These are phyloP conservation scores for Cryptoprocta ferox DNA, from an alignment of 2,797 vertebrate species.

Conservation along the genomic window DNA sequence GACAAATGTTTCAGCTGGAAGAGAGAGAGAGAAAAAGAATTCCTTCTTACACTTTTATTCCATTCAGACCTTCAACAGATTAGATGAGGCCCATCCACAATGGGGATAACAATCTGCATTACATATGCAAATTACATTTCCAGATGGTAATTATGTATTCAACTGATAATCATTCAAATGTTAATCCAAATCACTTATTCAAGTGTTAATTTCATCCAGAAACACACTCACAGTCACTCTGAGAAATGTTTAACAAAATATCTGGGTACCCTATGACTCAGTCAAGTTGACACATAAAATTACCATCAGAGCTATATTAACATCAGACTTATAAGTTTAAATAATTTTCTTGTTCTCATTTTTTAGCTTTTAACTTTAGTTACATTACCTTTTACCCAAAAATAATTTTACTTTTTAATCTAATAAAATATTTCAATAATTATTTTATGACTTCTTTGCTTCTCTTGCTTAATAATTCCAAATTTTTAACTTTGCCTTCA, in stretches of 20 bases:
- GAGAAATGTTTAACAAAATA: neutral
- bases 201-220: neutral
- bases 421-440: neutral
- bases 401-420: neutral
- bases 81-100: neutral
- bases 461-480: neutral
- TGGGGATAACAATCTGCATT: neutral
- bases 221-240: neutral
- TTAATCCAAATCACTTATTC: neutral
- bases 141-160: neutral
- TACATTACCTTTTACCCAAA: neutral
- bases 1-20: neutral
- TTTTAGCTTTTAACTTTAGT: neutral
- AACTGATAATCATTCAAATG: neutral
- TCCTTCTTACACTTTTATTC: neutral
- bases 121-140: neutral
- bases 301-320: neutral
- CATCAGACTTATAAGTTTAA: neutral
- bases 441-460: neutral
- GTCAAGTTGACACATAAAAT: neutral
- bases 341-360: neutral
- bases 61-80: neutral
- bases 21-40: neutral
- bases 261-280: neutral
- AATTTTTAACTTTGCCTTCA: neutral